A percentile compares a stretch with the other conserved stretches of the same genome.
phyloP scores from a whole-genome alignment of 2,888 invertebrate species.

The Eulithis prunata region DNA sequence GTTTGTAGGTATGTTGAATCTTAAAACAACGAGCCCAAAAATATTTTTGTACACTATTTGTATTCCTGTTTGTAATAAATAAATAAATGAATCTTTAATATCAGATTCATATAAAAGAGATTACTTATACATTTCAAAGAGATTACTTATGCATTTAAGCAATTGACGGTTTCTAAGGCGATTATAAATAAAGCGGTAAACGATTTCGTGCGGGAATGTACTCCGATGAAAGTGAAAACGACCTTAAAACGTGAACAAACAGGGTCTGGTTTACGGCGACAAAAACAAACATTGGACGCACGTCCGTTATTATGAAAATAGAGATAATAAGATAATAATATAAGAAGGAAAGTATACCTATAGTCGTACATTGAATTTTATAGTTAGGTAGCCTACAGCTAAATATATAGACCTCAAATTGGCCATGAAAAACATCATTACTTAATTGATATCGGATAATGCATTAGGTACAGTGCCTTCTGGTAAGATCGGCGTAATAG shows the following conservation, averaged over 20 bases:
- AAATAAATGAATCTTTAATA: too few relatives aligned
- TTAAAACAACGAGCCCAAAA: too few relatives aligned
- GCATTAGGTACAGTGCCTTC: too few relatives aligned
- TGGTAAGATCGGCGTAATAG: too few relatives aligned
- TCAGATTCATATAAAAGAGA: too few relatives aligned
- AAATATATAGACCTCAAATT: too few relatives aligned
- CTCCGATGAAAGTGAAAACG: constrained; percentile 76
- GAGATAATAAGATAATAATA: constrained; percentile 21
- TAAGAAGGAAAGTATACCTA: constrained; percentile 22
- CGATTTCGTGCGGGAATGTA: constrained; percentile 52
- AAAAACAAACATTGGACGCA: constrained; percentile 74
- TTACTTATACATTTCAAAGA: too few relatives aligned
- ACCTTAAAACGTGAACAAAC: constrained; percentile 74
- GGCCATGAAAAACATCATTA: too few relatives aligned
- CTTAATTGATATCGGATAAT: too few relatives aligned
- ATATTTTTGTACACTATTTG: too few relatives aligned
- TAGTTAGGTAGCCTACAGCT: neutral
- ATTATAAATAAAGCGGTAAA: constrained; percentile 37
- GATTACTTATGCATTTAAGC: neutral
- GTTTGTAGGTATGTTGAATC: too few relatives aligned
- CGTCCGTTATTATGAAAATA: constrained; percentile 60
- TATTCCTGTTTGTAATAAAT: too few relatives aligned
- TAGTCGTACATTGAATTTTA: constrained; percentile 17
- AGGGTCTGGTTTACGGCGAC: constrained; percentile 64
- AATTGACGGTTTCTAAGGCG: neutral